Evolutionary conservation across 2,888 invertebrate genomes (phyloP), one percentile per base, ranked within the genome.

Genomic region (Lymantria dispar): DNA sequence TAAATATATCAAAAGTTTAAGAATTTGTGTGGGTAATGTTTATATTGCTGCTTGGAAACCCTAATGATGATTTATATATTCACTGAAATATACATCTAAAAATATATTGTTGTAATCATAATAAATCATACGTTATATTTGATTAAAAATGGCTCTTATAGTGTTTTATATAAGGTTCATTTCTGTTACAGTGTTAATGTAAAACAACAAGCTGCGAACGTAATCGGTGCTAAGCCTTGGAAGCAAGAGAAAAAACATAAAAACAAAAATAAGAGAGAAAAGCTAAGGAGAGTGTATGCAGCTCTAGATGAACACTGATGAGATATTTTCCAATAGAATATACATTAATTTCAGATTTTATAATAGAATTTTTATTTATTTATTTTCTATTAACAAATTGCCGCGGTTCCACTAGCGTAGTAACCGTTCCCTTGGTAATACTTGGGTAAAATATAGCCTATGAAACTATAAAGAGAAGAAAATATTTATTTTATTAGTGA

Each of bases 241-340:
- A 97, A 97, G 78, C 93, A 94, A 57, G 93, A 94, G 77, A 97
- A 97, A 80, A 96, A 95, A 80, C 97, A 97, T 78, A 94, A 94
- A 33, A 98, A 98, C 78, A 95, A 95, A 74, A 97, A 97, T 64
- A 98, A 98, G 78, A 95, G 95, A 54, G 98, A 98, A 80, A 99
- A 99, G 80, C 85, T 97, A n/a, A 92, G 98, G 71, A 92, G 96
- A 74, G 93, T 97, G 36, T 98, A 97, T 83, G 92, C 94, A 39
- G 95, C 98, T 87, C 92, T 98, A 48, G 98, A 98, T 84, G 93
- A 96, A 80, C 96, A 96, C 81, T 96, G 61, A 78, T 53, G 38
- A 1, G 5, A n/a, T 38, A 38, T n/a, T 38, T 22, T 22, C 22
- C 22, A 22, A 22, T 22, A 36, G 36, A 9, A 36, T 9, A 9